Percentiles rank a stretch among this genome's conserved stretches.
Evolutionary conservation across 2,888 invertebrate species (phyloP).

Genomic region (Cosmopolites sordidus): DNA sequence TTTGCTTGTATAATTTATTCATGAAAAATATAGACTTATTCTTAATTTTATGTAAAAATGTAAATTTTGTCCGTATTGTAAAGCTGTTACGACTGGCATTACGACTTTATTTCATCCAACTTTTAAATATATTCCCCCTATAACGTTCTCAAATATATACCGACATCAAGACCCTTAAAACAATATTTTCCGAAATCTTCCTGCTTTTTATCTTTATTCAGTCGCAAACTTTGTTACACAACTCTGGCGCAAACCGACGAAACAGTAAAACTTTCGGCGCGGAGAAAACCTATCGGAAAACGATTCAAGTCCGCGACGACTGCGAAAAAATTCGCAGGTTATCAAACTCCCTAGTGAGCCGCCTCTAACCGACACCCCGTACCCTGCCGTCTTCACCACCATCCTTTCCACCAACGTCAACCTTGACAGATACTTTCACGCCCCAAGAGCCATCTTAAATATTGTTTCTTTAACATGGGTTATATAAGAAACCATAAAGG

Average conservation of each 20-base stretch:
- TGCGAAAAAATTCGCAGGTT: constrained; percentile 10
- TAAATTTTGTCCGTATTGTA: too few species aligned
- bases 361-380: neutral
- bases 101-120: too few species aligned
- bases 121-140: too few species aligned
- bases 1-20: too few species aligned
- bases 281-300: constrained; percentile 12
- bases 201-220: neutral
- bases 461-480: constrained; percentile 21
- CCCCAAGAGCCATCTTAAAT: constrained; percentile 22
- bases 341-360: constrained; percentile 16
- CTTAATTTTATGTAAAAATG: too few species aligned
- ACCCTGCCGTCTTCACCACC: neutral
- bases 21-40: too few species aligned
- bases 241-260: too few species aligned
- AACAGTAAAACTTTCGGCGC: constrained; percentile 5
- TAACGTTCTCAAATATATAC: too few species aligned
- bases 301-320: constrained; percentile 13
- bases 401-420: neutral
- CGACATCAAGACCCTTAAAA: too few species aligned
- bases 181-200: too few species aligned
- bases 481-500: constrained; percentile 17
- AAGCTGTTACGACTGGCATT: too few species aligned
- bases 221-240: constrained; percentile 6
- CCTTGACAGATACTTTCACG: constrained; percentile 18